Conservation (phyloP, 2,797 vertebrate species). For the Leuciscus waleckii region DNA sequence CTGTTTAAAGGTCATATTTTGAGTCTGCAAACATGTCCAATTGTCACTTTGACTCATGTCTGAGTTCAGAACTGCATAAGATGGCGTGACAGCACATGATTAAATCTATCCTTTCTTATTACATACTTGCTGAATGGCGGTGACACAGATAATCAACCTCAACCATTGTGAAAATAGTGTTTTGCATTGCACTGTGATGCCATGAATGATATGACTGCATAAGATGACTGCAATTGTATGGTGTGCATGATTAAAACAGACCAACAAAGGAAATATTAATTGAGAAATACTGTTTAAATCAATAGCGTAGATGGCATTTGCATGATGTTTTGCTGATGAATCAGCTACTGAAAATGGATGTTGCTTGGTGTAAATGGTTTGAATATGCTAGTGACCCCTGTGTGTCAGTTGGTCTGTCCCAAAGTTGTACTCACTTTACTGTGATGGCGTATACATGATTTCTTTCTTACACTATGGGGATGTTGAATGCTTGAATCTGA, state of each 20-base stretch:
- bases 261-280: slow-evolving; percentile 31
- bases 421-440: neutral
- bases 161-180: slow-evolving; percentile 43
- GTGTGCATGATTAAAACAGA: slow-evolving; percentile 19
- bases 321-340: neutral
- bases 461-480: neutral
- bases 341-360: slow-evolving; percentile 8
- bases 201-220: slow-evolving; percentile 14
- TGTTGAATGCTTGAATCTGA: too few species aligned
- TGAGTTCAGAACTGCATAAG: slow-evolving; percentile 43
- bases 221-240: slow-evolving; percentile 11
- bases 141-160: slow-evolving; percentile 60
- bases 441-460: neutral
- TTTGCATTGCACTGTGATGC: slow-evolving; percentile 7
- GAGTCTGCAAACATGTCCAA: slow-evolving; percentile 22
- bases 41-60: slow-evolving; percentile 50
- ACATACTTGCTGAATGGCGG: slow-evolving; percentile 39
- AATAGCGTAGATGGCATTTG: slow-evolving; percentile 21
- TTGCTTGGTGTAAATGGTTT: neutral
- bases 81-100: slow-evolving; percentile 57
- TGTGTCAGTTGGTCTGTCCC: neutral
- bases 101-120: slow-evolving; percentile 63
- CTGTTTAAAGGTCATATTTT: slow-evolving; percentile 33
- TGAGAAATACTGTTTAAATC: slow-evolving; percentile 20
- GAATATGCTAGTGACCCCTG: neutral